Percentiles rank a stretch among this genome's conserved stretches.
phyloP scores from a whole-genome alignment of 2,888 invertebrate species.

The Rotaria socialis region DNA sequence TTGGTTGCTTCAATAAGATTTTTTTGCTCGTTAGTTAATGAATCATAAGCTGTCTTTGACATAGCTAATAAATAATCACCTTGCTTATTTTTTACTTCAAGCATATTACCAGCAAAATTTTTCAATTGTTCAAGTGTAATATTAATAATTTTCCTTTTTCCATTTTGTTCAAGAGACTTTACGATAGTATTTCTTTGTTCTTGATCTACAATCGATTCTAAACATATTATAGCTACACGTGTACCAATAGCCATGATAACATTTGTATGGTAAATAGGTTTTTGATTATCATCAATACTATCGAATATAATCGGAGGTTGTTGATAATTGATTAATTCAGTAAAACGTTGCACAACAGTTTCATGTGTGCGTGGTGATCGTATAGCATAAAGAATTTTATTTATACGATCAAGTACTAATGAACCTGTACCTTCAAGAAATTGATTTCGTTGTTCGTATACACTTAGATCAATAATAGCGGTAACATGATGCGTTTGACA shows the following conservation, averaged over 20 bases:
- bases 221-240: constrained; percentile 18
- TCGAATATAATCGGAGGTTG: background rate
- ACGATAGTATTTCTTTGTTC: background rate
- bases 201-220: background rate
- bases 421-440: constrained; percentile 37
- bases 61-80: background rate
- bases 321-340: background rate
- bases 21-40: background rate
- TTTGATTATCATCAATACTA: background rate
- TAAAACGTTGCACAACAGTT: background rate
- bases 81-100: background rate
- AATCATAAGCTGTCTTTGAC: background rate
- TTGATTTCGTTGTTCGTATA: background rate
- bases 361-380: constrained; percentile 5
- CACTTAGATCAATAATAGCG: background rate
- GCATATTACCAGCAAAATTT: constrained; percentile 17
- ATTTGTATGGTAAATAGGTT: constrained; percentile 36
- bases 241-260: constrained; percentile 36
- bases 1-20: background rate
- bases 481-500: background rate
- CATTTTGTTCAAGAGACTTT: background rate
- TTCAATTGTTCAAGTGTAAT: constrained; percentile 35
- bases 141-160: background rate
- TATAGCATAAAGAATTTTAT: background rate
- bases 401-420: constrained; percentile 17